Conservation (phyloP, 2,888 invertebrate genomes). For the Acleris holmiana region DNA sequence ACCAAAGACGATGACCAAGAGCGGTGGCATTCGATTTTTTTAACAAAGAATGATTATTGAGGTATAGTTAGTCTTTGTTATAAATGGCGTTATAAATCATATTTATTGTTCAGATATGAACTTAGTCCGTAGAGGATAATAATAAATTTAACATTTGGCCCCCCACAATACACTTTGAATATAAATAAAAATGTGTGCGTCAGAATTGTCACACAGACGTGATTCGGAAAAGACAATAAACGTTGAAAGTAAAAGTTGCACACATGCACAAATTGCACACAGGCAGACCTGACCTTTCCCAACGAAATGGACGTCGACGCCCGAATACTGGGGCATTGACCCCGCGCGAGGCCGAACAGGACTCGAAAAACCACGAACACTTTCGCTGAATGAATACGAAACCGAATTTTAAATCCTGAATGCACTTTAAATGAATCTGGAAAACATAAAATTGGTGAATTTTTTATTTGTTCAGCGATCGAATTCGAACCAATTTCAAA, state of each 20-base stretch:
- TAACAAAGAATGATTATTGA: too few relatives aligned
- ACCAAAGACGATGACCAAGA: too few relatives aligned
- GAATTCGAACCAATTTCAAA: background rate
- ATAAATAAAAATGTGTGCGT: background rate
- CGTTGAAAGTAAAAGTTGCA: slow-evolving; percentile 75
- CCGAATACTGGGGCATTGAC: slow-evolving; percentile 69
- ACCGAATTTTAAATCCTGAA: slow-evolving; percentile 10
- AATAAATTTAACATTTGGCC: background rate
- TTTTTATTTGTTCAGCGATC: background rate
- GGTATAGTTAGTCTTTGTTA: too few relatives aligned
- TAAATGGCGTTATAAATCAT: too few relatives aligned
- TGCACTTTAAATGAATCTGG: background rate
- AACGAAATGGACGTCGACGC: slow-evolving; percentile 71
- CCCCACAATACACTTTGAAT: background rate
- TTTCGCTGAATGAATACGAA: slow-evolving; percentile 63
- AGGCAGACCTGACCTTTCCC: slow-evolving; percentile 78
- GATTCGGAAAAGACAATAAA: slow-evolving; percentile 43
- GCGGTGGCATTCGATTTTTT: too few relatives aligned
- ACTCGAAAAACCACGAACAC: slow-evolving; percentile 62
- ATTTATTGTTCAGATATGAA: background rate
- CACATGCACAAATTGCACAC: slow-evolving; percentile 49
- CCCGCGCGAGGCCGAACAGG: slow-evolving; percentile 71
- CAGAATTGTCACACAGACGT: slow-evolving; percentile 13
- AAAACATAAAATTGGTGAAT: background rate
- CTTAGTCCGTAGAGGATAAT: background rate